A percentile compares a stretch with the other conserved stretches of the same genome.
phyloP scores from a whole-genome alignment of 2,888 invertebrate genomes.

The Archips xylosteana region DNA sequence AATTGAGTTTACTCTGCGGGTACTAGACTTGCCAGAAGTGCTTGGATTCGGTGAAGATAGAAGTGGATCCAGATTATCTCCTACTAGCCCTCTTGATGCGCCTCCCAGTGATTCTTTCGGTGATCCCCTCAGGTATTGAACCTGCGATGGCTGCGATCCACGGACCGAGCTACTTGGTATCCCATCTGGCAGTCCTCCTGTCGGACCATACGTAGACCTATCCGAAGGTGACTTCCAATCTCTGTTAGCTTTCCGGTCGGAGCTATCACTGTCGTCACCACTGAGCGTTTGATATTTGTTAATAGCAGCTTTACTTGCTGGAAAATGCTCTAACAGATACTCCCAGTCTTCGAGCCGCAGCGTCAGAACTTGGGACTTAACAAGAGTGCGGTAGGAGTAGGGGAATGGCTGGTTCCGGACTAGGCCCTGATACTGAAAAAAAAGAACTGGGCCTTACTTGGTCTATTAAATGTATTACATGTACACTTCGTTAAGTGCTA shows the following conservation, averaged over 20 bases:
- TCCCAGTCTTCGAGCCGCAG: constrained; percentile 67
- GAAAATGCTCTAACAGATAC: constrained; percentile 67
- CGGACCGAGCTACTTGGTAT: not conserved
- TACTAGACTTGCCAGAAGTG: not conserved
- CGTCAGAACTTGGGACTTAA: constrained; percentile 67
- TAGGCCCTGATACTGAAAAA: constrained; percentile 67
- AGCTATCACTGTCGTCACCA: constrained; percentile 33
- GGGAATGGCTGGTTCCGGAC: constrained; percentile 58
- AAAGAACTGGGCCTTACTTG: not conserved
- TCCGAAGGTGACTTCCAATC: not conserved
- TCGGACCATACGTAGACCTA: not conserved
- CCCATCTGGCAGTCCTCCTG: not conserved
- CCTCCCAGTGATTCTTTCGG: not conserved
- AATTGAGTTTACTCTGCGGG: not conserved
- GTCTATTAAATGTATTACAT: not conserved
- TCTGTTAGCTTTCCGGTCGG: not conserved
- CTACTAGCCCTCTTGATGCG: not conserved
- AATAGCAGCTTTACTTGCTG: constrained; percentile 59
- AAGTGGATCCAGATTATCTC: not conserved
- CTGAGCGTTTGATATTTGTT: constrained; percentile 49
- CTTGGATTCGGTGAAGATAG: not conserved
- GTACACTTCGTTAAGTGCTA: too few relatives aligned
- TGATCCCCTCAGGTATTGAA: not conserved
- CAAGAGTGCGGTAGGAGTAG: constrained; percentile 63
- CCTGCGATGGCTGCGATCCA: not conserved